A percentile compares a stretch with the other conserved stretches of the same genome.
Conservation (phyloP, 2,113 vertebrate genomes). For the Nothocercus nigrocapillus region DNA sequence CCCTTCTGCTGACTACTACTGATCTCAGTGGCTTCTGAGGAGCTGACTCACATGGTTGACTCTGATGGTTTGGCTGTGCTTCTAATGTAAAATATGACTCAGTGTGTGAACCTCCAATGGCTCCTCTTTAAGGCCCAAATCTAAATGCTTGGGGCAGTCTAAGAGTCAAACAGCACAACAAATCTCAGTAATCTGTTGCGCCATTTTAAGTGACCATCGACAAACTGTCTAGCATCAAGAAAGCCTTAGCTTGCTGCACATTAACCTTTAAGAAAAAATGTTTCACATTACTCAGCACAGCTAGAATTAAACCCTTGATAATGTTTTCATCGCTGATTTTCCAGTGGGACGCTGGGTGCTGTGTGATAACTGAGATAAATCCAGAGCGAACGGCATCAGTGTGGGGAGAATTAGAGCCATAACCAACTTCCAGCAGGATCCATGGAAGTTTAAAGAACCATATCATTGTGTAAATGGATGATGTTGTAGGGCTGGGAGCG, state of each 20-base stretch:
- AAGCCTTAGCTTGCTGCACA: background rate
- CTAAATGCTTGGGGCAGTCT: background rate
- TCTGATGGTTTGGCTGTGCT: background rate
- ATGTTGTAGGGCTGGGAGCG: background rate
- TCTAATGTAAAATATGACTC: background rate
- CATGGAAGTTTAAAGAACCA: background rate
- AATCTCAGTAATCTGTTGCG: background rate
- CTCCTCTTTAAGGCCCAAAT: background rate
- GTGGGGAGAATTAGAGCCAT: background rate
- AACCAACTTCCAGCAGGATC: background rate
- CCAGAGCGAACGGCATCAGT: background rate
- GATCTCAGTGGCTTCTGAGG: background rate
- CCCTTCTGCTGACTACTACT: background rate
- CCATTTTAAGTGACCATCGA: background rate
- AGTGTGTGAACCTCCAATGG: fast-evolving
- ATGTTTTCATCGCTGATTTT: background rate
- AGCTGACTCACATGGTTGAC: background rate
- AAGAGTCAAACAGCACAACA: background rate
- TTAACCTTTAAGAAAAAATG: background rate
- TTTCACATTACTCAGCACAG: fast-evolving
- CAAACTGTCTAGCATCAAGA: background rate
- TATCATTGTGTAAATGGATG: background rate
- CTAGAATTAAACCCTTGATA: background rate
- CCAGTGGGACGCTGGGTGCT: background rate
- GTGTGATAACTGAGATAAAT: background rate